Evolutionary conservation across 2,888 invertebrate species (phyloP), one percentile per base, ranked within the genome.

Genomic region (Tridacna crocea): DNA sequence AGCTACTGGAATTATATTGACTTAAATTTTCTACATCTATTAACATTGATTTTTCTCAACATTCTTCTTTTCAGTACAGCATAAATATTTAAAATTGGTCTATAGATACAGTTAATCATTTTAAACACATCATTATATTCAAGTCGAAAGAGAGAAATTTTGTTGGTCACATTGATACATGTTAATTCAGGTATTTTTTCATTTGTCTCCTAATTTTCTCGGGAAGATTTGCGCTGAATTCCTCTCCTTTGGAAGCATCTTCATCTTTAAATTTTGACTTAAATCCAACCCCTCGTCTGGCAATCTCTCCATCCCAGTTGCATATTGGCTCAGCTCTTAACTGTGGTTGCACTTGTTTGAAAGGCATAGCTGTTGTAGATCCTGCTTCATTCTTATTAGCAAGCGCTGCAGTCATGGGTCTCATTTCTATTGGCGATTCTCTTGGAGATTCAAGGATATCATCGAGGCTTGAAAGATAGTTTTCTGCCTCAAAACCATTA

Each of bases 131-230:
- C 36, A 4, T 36, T 8, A 36, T 36, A 8, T 36, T 8, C 36
- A 36, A 36, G 8, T 4, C 8, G 36, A 36, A 36, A 36, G 36
- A 8, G 2, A 36, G 3, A 36, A 36, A 36, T 36, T n/a, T 36
- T 36, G 36, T 8, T 36, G 2, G 36, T 36, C 36, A 36, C 3
- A 36, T 36, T 8, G 8, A 55, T 55, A 11, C 2, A 65, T 4
- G 10, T 70, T 24, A 70, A 24, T 70, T 48, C 17, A 70, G 51
- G 48, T 70, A 70, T 70, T 26, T 70, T 15, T 26, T 51, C 70
- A 70, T 70, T 26, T 70, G 70, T 22, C 47, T 70, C 24, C 70
- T 48, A 24, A 70, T 70, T 24, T 70, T 70, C 24, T 70, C 70
- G 8, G 70, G 70, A 3, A 70, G 48, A 17, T 70, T 27, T n/a